These are phyloP conservation scores for Scomber japonicus DNA, from an alignment of 2,113 vertebrate species.

Conservation along the genomic window DNA sequence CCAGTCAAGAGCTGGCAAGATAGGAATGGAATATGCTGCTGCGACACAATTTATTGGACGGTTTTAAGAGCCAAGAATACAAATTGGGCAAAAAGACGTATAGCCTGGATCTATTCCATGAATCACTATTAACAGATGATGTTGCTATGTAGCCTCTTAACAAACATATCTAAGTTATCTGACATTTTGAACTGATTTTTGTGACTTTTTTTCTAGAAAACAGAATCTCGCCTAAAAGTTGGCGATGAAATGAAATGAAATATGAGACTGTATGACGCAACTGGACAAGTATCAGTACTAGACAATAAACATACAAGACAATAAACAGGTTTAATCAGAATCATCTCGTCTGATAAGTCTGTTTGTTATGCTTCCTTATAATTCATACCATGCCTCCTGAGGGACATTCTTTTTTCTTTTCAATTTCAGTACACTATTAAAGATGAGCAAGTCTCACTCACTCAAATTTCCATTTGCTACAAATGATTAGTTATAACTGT, in stretches of 20 bases:
- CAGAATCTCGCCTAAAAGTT: neutral
- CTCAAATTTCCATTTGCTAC: neutral
- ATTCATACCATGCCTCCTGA: neutral
- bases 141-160: neutral
- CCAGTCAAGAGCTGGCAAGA: slow-evolving; percentile 44
- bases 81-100: neutral
- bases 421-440: slow-evolving; percentile 20
- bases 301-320: neutral
- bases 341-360: slow-evolving; percentile 1
- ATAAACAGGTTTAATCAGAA: neutral
- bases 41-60: slow-evolving; percentile 21
- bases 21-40: slow-evolving; percentile 23
- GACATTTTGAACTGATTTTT: no score
- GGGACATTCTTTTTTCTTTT: slow-evolving; percentile 14
- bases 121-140: neutral
- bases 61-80: slow-evolving; percentile 29
- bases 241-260: neutral
- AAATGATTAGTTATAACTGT: neutral
- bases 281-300: no score
- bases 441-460: neutral
- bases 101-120: neutral
- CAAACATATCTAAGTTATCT: neutral
- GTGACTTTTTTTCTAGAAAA: no score
- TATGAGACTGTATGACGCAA: neutral
- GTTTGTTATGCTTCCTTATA: neutral